Conservation (phyloP, 1,140 invertebrate genomes). For the Philotrypesis tridentata region DNA sequence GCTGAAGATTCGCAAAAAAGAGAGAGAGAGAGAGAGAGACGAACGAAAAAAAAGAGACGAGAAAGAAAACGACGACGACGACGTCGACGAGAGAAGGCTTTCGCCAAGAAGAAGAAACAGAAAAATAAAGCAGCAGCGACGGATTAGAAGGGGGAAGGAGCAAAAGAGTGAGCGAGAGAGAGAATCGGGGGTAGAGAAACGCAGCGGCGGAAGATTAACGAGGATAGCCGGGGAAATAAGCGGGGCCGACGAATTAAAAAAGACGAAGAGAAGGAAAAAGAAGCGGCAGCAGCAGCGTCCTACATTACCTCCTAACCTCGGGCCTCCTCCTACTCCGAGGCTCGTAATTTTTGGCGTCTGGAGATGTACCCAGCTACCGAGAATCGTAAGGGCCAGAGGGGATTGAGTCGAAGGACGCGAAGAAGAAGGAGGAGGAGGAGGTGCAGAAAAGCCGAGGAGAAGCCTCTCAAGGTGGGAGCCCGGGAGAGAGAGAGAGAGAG, state of each 20-base stretch:
- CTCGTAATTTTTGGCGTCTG: slow-evolving; percentile 44
- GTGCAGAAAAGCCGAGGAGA: neutral
- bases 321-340: slow-evolving; percentile 4
- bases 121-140: slow-evolving; percentile 30
- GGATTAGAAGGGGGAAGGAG: slow-evolving; percentile 3
- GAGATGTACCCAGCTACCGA: slow-evolving; percentile 8
- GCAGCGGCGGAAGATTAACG: slow-evolving; percentile 35
- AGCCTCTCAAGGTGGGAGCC: neutral
- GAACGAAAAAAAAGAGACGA: too few relatives aligned
- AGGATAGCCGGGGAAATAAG: slow-evolving; percentile 41
- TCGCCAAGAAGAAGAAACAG: slow-evolving; percentile 10
- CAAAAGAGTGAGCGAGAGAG: neutral
- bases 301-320: slow-evolving; percentile 1
- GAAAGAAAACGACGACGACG: too few relatives aligned
- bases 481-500: neutral
- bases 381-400: neutral
- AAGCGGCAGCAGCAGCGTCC: neutral
- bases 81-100: too few relatives aligned
- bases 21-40: too few relatives aligned
- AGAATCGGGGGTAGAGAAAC: neutral
- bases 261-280: slow-evolving; percentile 6
- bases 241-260: slow-evolving; percentile 31
- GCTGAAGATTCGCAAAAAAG: slow-evolving; percentile 23
- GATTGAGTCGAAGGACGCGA: neutral
- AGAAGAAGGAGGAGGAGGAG: neutral